Evolutionary conservation across 2,113 vertebrate species (phyloP), one percentile per base, ranked within the genome.

Genomic region (Engraulis encrasicolus): DNA sequence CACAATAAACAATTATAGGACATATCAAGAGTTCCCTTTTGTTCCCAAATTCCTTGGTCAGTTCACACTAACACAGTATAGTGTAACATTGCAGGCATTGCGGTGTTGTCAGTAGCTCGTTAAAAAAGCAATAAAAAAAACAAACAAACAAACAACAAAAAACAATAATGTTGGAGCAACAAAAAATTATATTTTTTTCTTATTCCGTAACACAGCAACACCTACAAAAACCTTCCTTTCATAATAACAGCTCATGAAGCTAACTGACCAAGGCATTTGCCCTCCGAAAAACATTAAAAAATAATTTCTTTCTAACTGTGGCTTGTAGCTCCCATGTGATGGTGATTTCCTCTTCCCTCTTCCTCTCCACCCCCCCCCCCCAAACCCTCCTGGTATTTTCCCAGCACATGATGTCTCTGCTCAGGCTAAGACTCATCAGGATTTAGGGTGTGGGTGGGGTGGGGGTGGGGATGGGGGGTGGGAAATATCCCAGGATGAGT

Each of bases 1-100:
- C 78, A 85, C 85, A 85, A 58, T 85, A 80, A 66, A 78, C 20
- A 78, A 50, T 49, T 37, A 79, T 37, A 79, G 45, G 77, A 11
- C n/a, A 54, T 27, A 74, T 37, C 61, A 66, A 50, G 78, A 71
- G 27, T 71, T 71, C 61, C 61, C 61, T 71, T 71, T 71, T 71
- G 20, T 71, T 27, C 61, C 61, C 31, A 12, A 31, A 71, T 71
- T 71, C 61, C 61, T 34, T 71, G 61, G 61, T 71, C 61, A 71
- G 34, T 71, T 71, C 61, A 71, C n/a, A 54, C 81, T 34, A 84
- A 86, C 48, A 81, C 66, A 78, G 80, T 49, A 81, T 81, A 37
- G 23, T 66, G 78, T 45, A 54, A 61, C 37, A 71, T 40, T 45
- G 83, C 83, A 85, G 71, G 83, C 81, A 78, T 82, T 19, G 37